These are phyloP conservation scores for Pollenia amentaria DNA, from an alignment of 2,888 invertebrate genomes.

Conservation along the genomic window DNA sequence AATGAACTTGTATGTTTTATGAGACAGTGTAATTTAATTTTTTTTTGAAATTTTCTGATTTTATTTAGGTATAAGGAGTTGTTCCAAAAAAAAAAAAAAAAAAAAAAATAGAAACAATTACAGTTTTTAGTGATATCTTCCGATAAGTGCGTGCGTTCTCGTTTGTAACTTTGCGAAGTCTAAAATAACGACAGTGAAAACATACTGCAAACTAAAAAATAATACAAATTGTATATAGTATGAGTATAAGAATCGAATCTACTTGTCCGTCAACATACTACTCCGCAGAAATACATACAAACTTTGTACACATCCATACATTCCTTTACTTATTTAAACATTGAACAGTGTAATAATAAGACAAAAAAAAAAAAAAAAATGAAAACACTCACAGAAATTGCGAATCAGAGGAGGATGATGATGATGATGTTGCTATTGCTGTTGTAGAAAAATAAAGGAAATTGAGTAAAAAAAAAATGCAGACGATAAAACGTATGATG, in stretches of 20 bases:
- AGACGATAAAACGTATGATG: constrained; percentile 65
- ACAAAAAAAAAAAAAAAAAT: neutral
- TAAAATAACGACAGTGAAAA: constrained; percentile 65
- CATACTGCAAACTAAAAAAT: constrained; percentile 59
- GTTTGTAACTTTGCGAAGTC: constrained; percentile 73
- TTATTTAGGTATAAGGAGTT: neutral
- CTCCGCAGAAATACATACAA: constrained; percentile 21
- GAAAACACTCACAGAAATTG: constrained; percentile 43
- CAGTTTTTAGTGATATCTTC: constrained; percentile 57
- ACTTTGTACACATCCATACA: constrained; percentile 36
- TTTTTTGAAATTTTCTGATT: constrained; percentile 11
- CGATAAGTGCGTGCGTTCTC: constrained; percentile 73
- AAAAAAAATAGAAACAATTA: too few relatives aligned
- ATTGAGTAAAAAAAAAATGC: constrained; percentile 65
- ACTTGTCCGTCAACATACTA: constrained; percentile 71
- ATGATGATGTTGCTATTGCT: constrained; percentile 41
- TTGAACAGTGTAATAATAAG: constrained; percentile 65
- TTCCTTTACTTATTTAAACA: constrained; percentile 57
- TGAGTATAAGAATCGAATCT: constrained; percentile 59
- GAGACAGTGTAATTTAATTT: neutral
- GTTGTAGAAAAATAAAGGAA: constrained; percentile 63
- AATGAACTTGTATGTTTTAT: constrained; percentile 18
- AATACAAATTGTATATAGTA: constrained; percentile 39
- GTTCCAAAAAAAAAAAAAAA: neutral
- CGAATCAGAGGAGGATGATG: constrained; percentile 63